A percentile compares a stretch with the other conserved stretches of the same genome.
These are phyloP conservation scores for Anolis sagrei DNA, from an alignment of 2,113 vertebrate genomes.

Conservation along the genomic window DNA sequence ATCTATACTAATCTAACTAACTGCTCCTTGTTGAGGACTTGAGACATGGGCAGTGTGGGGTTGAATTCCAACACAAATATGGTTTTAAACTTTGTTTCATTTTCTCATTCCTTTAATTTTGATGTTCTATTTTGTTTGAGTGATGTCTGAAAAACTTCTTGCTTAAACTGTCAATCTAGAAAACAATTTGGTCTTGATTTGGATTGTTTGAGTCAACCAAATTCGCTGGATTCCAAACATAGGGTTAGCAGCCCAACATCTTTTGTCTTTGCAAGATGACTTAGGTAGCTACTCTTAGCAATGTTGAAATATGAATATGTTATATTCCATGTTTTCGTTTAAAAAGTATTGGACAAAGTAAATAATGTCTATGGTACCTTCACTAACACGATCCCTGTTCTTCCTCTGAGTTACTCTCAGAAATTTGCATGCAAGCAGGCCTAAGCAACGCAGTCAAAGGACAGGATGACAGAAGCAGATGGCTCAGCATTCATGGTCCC, in stretches of 20 bases:
- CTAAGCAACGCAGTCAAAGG: fast-evolving
- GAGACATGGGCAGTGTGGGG: too few species aligned
- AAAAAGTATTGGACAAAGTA: background rate
- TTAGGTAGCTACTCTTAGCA: background rate
- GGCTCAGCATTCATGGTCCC: conserved; percentile 38
- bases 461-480: conserved; percentile 28
- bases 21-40: too few species aligned
- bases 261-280: background rate
- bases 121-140: background rate
- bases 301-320: background rate
- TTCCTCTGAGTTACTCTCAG: fast-evolving
- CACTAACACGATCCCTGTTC: background rate
- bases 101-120: background rate
- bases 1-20: too few species aligned
- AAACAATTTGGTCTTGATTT: background rate
- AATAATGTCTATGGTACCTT: background rate
- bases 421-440: background rate
- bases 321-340: background rate
- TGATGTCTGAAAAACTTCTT: background rate
- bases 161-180: background rate
- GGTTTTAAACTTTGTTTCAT: background rate
- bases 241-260: background rate
- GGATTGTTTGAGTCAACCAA: background rate
- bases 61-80: too few species aligned
- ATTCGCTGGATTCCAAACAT: background rate